These are phyloP conservation scores for Scelioninae gen. 2 DNA, from an alignment of 2,888 invertebrate species.

Conservation along the genomic window DNA sequence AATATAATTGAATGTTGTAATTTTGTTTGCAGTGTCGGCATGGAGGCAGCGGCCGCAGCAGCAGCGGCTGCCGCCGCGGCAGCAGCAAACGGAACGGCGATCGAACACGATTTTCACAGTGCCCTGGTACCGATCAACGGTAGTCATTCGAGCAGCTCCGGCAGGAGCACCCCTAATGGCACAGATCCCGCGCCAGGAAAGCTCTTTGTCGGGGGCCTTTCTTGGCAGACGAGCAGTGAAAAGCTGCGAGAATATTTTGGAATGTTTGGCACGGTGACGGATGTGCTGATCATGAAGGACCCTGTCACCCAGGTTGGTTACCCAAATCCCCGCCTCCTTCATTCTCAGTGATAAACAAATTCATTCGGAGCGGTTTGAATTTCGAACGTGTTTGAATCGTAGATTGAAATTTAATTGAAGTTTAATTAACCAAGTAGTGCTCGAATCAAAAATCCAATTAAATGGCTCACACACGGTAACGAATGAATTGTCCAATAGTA, in stretches of 20 bases:
- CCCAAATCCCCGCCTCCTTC: conserved; percentile 27
- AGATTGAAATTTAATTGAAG: background rate
- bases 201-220: conserved; percentile 92
- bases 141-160: conserved; percentile 82
- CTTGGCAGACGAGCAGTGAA: conserved; percentile 95
- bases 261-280: conserved; percentile 93
- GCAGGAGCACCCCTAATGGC: conserved; percentile 84
- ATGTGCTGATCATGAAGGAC: conserved; percentile 95
- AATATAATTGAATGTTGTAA: conserved; percentile 10
- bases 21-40: conserved; percentile 76
- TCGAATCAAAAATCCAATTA: too few relatives aligned
- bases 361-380: background rate
- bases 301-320: conserved; percentile 90
- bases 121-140: conserved; percentile 75
- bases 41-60: conserved; percentile 74
- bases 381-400: background rate
- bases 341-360: conserved; percentile 48
- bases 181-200: conserved; percentile 88
- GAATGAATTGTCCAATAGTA: too few relatives aligned
- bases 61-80: conserved; percentile 69
- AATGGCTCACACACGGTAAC: too few relatives aligned
- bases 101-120: conserved; percentile 77
- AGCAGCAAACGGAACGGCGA: conserved; percentile 76
- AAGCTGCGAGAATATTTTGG: conserved; percentile 94
- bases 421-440: too few relatives aligned